Conservation (phyloP, 2,113 vertebrate genomes). For the Nettapus auritus region DNA sequence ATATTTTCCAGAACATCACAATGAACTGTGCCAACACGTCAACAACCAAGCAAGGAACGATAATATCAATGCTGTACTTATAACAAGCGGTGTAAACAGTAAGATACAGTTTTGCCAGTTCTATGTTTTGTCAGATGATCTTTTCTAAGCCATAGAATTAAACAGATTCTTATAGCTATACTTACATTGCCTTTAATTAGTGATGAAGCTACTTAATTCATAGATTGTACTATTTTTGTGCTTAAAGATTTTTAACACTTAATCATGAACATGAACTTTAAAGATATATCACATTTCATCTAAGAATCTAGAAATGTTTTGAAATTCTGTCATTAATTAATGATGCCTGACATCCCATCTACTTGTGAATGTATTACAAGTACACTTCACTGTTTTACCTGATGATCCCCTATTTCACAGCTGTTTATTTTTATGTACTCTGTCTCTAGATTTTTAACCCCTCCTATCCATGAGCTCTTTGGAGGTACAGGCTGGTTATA, state of each 20-base stretch:
- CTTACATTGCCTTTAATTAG: background rate
- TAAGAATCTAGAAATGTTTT: background rate
- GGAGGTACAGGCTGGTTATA: background rate
- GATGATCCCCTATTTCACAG: background rate
- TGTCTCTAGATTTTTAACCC: background rate
- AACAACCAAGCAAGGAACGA: background rate
- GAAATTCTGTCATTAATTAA: background rate
- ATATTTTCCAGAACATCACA: background rate
- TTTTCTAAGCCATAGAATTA: background rate
- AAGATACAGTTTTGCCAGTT: background rate
- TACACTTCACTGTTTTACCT: background rate
- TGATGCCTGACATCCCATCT: rapidly evolving
- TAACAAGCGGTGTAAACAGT: background rate
- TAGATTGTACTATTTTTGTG: background rate
- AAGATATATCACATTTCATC: background rate
- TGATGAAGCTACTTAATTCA: background rate
- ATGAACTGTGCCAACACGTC: background rate
- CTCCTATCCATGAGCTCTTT: background rate
- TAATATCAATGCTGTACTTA: background rate
- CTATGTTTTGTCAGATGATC: background rate
- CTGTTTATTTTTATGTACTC: background rate
- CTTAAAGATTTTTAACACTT: background rate
- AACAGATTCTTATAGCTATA: background rate
- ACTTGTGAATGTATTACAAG: background rate
- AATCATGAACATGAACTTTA: background rate